Evolutionary conservation across 30 jellyfish, hydroid and myxozoan species (phyloP), one percentile per base, ranked within the genome.

Genomic region (Cassiopea andromeda): DNA sequence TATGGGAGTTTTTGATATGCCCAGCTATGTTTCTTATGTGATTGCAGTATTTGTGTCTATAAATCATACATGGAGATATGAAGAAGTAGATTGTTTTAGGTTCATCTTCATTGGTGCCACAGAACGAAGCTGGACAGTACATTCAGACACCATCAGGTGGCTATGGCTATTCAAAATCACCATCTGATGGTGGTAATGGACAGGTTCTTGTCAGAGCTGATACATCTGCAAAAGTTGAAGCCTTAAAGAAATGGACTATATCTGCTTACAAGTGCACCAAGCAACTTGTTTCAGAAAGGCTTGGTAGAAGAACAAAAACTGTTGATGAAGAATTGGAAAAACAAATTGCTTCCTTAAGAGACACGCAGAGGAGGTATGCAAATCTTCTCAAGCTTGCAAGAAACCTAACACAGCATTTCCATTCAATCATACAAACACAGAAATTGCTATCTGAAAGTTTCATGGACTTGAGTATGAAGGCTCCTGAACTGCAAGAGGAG

Each of bases 401-500:
- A 61, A 98, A 96, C 73, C 72, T 96, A 49, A 71, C 98, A 17
- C 90, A 83, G 83, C 97, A 92, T 16, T 90, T 96, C 74, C 94
- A 73, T 60, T 60, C 90, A 13, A 87, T 96, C 61, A 75, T 96
- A 45, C 97, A 88, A 78, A 96, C 99, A 48, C 99, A 96, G 89
- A 96, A 96, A 79, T 74, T 69, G 73, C 44, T 96, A 83, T 81
- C 94, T 1, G 99, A 96, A 69, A 79, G 91, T 17, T 88, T 96
- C 72, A 87, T 97, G 77, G 99, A 96, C 78, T 81, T 96, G 89
- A 90, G 98, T 76, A 77, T 96, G 87, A 96, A 96, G 75, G 97
- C 99, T 6, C 99, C 99, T 7, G 99, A 96, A 67, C 84, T 96
- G 67, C 99, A 96, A 82, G 99, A 96, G 66, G 99, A 96, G 77